Evolutionary conservation across 2,888 invertebrate genomes (phyloP), one percentile per base, ranked within the genome.

Genomic region (Epistrophella euchroma): DNA sequence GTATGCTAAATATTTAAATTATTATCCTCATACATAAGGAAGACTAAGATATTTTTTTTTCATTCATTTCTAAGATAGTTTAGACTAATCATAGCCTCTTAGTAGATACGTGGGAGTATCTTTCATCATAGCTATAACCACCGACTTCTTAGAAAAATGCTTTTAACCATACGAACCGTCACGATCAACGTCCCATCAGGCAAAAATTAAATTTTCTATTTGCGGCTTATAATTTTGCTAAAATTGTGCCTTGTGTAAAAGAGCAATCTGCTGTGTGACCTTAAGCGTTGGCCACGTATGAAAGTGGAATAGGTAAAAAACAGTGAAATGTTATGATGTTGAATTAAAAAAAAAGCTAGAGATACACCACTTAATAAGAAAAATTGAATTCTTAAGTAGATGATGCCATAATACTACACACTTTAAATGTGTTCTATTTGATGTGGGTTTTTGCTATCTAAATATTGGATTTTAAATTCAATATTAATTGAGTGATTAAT

Each of bases 181-280:
- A 84, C 83, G 78, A 84, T 56, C 40, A 50, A 62, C 10, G 15
- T 25, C 13, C 6, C 9, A 13, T 17, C 40, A 45, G 28, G 68
- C 25, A 40, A 43, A 25, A 40, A 37, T 64, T 17, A 25, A 52
- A 0, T 52, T 58, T 32, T 37, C 37, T 37, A 19, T 76, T 66
- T 76, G 83, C 74, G 83, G 83, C 79, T 71, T 79, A 74, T 79
- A 74, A 74, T 84, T 84, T 78, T 17, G 78, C 52, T 52, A 68
- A 35, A 25, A 55, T 73, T 83, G 78, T 83, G 70, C 58, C 47
- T 73, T 83, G 78, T 83, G 70, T 64, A 71, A 43, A 74, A 43
- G 64, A 74, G 45, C 75, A 84, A 84, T 84, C 78, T 78, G 50
- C 74, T 78, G 50, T 78, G 50, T 64, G 64, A 79, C 83, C 83